Conservation (phyloP, 1,140 invertebrate species). For the Cotesia typhae region DNA sequence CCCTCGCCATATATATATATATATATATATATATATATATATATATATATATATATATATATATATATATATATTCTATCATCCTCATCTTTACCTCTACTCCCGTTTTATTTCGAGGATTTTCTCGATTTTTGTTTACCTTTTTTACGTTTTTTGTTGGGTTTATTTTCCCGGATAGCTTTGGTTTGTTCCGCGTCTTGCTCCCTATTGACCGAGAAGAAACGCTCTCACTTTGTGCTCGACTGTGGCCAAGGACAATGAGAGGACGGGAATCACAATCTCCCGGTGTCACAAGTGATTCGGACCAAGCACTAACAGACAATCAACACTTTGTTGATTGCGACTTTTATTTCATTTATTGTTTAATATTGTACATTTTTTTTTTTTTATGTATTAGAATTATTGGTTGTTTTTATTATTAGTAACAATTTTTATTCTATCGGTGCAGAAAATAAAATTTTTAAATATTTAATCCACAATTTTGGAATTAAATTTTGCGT, state of each 20-base stretch:
- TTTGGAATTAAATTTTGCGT: not conserved
- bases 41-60: too few species aligned
- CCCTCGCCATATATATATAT: not conserved
- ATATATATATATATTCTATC: not conserved
- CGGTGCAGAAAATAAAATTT: not conserved
- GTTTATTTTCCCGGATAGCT: not conserved
- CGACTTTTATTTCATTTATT: not conserved
- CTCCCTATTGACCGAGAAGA: not conserved
- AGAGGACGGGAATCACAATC: conserved; percentile 24
- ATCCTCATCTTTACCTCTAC: conserved; percentile 27
- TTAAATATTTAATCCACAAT: not conserved
- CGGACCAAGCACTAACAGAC: conserved; percentile 19
- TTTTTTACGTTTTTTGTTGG: conserved; percentile 1
- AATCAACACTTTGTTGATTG: conserved; percentile 33
- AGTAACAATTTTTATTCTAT: not conserved
- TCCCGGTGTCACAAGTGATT: conserved; percentile 37
- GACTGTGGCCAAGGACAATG: conserved; percentile 12
- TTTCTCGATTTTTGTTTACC: not conserved
- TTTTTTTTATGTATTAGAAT: too few species aligned
- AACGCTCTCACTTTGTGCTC: conserved; percentile 11
- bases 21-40: too few species aligned
- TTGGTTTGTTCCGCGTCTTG: not conserved
- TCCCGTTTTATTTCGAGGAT: conserved; percentile 10
- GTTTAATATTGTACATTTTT: too few species aligned
- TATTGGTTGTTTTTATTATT: too few species aligned